Evolutionary conservation across 1,140 invertebrate species (phyloP), one percentile per base, ranked within the genome.

Genomic region (Drosophila chauvacae): DNA sequence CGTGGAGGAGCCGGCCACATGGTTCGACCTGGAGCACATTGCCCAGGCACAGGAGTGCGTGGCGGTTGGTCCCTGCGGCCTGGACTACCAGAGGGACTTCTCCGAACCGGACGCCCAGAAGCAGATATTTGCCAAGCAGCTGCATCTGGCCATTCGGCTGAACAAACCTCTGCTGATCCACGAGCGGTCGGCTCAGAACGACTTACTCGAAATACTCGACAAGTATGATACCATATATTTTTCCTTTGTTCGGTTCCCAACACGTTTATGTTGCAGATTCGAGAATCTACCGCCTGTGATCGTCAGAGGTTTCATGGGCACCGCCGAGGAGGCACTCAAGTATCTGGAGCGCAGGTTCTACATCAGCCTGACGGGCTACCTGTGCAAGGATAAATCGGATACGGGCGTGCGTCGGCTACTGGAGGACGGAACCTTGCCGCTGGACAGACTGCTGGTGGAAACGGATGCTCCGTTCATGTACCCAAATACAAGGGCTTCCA

Each of bases 391-490:
- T 85, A 98, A 98, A 93, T 97, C 97, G 16, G 97, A 98, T 80
- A 96, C 96, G 77, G 97, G 98, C 16, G 96, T 99, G 7, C 94
- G 97, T 62, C 95, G 96, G 86, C 93, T 98, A 51, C 92, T 99
- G 14, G 96, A 97, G 41, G 96, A 97, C 84, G 95, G 96, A 60
- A 93, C 95, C 26, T 94, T 98, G 80, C 97, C 97, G 3, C 90
- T 98, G 72, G 97, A 99, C 80, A 95, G 95, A 91, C 93, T 98
- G 55, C 91, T 99, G 35, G 95, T 99, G 2, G 97, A 98, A 93
- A 98, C 97, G 3, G 98, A 99, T 93, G 96, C 97, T 11, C 98
- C 98, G 1, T 99, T 98, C 88, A 98, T 98, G 97, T 99, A 98
- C 93, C 98, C 98, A 1, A 99, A 99, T 91, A 97, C 97, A 48